Evolutionary conservation across 2,888 invertebrate genomes (phyloP).

Genomic region (Cynaeus angustus): DNA sequence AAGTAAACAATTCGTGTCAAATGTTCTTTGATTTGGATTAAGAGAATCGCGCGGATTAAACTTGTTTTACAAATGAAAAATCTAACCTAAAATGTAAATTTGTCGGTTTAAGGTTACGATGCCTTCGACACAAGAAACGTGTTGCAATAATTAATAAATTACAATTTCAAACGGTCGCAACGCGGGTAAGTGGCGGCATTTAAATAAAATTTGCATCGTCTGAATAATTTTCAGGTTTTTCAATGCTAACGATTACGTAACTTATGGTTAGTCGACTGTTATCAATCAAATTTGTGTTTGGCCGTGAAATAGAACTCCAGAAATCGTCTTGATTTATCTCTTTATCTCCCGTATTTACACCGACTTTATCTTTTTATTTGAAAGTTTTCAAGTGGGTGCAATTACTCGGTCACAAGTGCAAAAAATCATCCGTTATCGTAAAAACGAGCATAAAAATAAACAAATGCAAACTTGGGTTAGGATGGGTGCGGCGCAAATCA

Average conservation of each 20-base stretch:
- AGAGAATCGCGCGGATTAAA: constrained; percentile 7
- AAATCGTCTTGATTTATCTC: neutral
- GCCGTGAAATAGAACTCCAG: neutral
- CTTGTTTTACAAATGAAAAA: neutral
- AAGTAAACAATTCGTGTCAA: constrained; percentile 25
- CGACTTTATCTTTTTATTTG: neutral
- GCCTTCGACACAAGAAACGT: constrained; percentile 15
- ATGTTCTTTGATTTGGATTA: constrained; percentile 15
- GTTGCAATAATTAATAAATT: constrained; percentile 23
- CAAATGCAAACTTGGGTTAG: neutral
- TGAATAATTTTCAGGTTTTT: constrained; percentile 41
- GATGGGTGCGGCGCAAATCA: too few species aligned
- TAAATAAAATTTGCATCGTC: constrained; percentile 42
- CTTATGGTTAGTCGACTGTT: neutral
- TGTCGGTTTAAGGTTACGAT: constrained; percentile 27
- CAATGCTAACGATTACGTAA: constrained; percentile 28
- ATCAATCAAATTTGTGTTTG: constrained; percentile 5
- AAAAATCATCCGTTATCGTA: neutral
- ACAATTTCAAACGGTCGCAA: constrained; percentile 26
- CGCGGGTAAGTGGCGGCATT: constrained; percentile 18
- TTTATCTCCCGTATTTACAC: neutral
- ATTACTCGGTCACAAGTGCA: neutral
- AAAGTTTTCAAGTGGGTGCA: constrained; percentile 1
- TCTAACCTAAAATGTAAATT: constrained; percentile 7
- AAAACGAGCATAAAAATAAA: neutral